These are phyloP conservation scores for Epistrophe grossulariae DNA, from an alignment of 2,888 invertebrate species.

Conservation along the genomic window DNA sequence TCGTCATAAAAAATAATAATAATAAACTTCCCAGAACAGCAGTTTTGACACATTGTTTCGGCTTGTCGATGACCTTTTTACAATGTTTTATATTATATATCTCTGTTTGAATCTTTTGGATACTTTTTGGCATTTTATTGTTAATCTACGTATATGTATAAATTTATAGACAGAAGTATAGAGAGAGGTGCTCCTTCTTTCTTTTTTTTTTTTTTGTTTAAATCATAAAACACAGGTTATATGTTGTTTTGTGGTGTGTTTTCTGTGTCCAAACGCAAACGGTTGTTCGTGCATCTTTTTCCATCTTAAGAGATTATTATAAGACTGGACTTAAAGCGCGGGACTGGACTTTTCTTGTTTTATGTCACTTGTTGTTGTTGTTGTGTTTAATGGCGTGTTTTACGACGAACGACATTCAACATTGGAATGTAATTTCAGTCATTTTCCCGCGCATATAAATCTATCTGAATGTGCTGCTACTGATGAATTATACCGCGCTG, in stretches of 20 bases:
- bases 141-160: background rate
- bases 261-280: background rate
- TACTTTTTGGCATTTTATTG: conserved; percentile 67
- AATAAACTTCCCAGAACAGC: conserved; percentile 51
- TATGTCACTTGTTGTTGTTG: conserved; percentile 50
- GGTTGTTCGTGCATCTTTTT: conserved; percentile 2
- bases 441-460: conserved; percentile 69
- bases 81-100: conserved; percentile 61
- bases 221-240: conserved; percentile 72
- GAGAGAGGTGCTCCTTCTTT: conserved; percentile 58
- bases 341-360: conserved; percentile 62
- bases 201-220: conserved; percentile 26
- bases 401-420: conserved; percentile 70
- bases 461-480: conserved; percentile 63
- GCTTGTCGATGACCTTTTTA: conserved; percentile 50
- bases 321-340: conserved; percentile 45
- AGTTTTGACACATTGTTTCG: conserved; percentile 57
- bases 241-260: conserved; percentile 15
- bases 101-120: conserved; percentile 53
- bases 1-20: background rate
- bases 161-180: background rate
- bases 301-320: conserved; percentile 37
- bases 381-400: conserved; percentile 53
- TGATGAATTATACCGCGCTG: conserved; percentile 65
- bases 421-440: conserved; percentile 73